Evolutionary conservation across 2,113 vertebrate genomes (phyloP).

Genomic region (Cettia cetti): DNA sequence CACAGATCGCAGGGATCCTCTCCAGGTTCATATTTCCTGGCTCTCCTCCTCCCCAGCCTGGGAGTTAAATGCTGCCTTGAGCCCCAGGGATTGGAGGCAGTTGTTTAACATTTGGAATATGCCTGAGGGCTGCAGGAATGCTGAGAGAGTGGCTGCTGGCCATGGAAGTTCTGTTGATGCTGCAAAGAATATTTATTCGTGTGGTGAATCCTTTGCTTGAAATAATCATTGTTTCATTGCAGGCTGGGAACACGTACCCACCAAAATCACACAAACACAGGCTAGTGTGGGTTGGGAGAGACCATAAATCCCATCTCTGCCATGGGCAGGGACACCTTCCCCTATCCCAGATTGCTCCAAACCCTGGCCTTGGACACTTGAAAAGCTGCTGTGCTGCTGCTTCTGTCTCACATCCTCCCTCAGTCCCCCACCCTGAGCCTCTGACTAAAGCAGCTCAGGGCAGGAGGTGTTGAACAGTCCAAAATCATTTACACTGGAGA

Average conservation of each 20-base stretch:
- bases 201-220: neutral
- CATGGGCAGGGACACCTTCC: neutral
- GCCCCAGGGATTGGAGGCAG: neutral
- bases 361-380: neutral
- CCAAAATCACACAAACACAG: neutral
- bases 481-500: neutral
- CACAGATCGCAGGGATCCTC: accelerated
- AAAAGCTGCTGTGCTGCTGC: neutral
- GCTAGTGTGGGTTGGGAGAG: neutral
- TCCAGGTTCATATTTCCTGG: neutral
- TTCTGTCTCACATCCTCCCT: neutral
- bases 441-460: neutral
- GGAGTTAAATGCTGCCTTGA: neutral
- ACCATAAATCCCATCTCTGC: neutral
- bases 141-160: neutral
- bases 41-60: neutral
- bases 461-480: neutral
- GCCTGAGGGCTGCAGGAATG: neutral
- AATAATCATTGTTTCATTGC: neutral
- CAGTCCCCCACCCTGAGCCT: neutral
- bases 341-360: neutral
- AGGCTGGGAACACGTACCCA: neutral
- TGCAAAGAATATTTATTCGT: neutral
- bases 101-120: neutral
- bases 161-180: neutral